Evolutionary conservation across 2,113 vertebrate species (phyloP), one percentile per base, ranked within the genome.

Genomic region (Zapus hudsonius): DNA sequence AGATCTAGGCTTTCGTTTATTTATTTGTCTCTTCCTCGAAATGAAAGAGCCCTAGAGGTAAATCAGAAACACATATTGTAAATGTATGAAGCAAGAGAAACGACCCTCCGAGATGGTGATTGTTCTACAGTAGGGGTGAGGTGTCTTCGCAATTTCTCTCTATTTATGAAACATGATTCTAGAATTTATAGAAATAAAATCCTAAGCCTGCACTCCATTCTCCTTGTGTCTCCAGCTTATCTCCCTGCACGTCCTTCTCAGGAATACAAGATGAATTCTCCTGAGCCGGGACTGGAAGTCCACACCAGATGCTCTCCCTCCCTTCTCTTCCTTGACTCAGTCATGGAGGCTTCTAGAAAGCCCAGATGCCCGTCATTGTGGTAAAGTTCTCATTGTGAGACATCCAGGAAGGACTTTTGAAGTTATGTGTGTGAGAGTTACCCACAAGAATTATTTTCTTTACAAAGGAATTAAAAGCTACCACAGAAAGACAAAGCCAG

Each of bases 361-460:
- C 36, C 87, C 74, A 86, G n/a, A 40, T 47, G 8, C 29, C 78
- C 3, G 55, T 76, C n/a, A 66, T 3, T 89, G 83, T 72, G 27
- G 64, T 79, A 61, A 89, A 75, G 73, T 91, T 93, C 67, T 95
- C 84, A 66, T 63, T 78, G 52, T 44, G 89, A 91, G 66, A 87
- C 19, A 79, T 87, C 81, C 90, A 79, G 94, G 92, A 96, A 97
- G 79, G 57, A 91, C 27, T 87, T 89, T 31, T 63, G 38, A 90
- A 33, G n/a, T 79, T 89, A 36, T 11, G 31, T 64, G 72, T 22
- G 36, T n/a, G 63, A 93, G 33, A 96, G 67, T 89, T 92, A 89
- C 27, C 67, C 72, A 69, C 44, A 91, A 64, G 4, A 64, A 79
- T 89, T 84, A 29, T 94, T 91, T 95, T 81, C 86, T 91, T 95